Conservation (phyloP, 2,888 invertebrate species). For the Trichacis sp. region DNA sequence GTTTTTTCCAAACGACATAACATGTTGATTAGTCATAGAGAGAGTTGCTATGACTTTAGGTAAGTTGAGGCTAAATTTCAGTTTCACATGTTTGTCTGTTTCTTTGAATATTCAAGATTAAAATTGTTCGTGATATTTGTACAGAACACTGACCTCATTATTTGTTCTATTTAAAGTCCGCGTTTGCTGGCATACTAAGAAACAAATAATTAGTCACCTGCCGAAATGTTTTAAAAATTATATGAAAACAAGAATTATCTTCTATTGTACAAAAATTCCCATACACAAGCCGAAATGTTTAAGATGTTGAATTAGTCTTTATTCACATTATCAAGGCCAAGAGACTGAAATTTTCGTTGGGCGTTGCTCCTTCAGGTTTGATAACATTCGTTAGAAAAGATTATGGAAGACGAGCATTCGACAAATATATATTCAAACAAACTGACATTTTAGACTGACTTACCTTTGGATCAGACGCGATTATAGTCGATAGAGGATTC, state of each 20-base stretch:
- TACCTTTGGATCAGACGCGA: slow-evolving; percentile 18
- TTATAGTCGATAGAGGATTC: slow-evolving; percentile 38
- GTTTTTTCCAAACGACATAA: neutral
- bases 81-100: neutral
- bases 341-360: slow-evolving; percentile 18
- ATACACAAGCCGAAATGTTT: slow-evolving; percentile 26
- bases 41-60: no score
- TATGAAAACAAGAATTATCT: slow-evolving; percentile 13
- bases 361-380: slow-evolving; percentile 12
- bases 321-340: slow-evolving; percentile 29
- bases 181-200: neutral
- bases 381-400: slow-evolving; percentile 16
- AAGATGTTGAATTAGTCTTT: slow-evolving; percentile 18
- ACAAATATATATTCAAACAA: slow-evolving; percentile 21
- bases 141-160: neutral
- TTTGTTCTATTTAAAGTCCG: neutral
- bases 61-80: neutral
- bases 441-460: slow-evolving; percentile 16
- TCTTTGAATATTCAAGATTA: neutral
- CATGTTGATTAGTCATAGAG: neutral
- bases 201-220: slow-evolving; percentile 15
- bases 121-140: neutral
- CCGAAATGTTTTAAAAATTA: slow-evolving; percentile 24
- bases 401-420: slow-evolving; percentile 19
- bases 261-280: slow-evolving; percentile 32